phyloP scores from a whole-genome alignment of 1,140 invertebrate species.

The Drosophila gunungcola region DNA sequence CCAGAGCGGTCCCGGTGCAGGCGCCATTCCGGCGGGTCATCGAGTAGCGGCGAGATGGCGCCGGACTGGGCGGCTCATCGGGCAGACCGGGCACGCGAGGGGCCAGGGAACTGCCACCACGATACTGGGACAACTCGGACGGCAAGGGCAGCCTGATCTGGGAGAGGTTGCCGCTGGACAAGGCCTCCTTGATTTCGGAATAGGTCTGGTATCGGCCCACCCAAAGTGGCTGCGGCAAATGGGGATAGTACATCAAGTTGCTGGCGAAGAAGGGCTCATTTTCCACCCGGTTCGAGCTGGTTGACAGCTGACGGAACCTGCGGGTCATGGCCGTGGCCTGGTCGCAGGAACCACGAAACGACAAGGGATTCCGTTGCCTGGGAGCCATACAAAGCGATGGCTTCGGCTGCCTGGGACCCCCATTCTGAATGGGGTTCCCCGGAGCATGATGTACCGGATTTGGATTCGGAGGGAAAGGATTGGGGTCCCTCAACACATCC shows the following conservation, averaged over 20 bases:
- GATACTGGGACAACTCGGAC: no score
- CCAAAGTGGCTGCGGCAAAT: conserved; percentile 24
- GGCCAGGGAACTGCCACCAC: background rate
- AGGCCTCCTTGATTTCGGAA: background rate
- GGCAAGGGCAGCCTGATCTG: background rate
- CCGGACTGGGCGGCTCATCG: background rate
- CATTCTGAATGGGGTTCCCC: background rate
- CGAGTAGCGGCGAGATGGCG: background rate
- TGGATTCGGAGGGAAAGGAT: no score
- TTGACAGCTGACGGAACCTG: no score
- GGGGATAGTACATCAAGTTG: conserved; percentile 55
- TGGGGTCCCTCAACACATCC: background rate
- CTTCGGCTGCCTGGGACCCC: no score
- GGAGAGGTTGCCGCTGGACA: background rate
- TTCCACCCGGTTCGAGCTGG: no score
- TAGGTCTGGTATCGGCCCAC: conserved; percentile 25
- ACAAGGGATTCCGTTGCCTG: no score
- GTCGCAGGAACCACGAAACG: no score
- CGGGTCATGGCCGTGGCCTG: no score
- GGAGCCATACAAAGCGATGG: no score
- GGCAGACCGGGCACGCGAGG: background rate
- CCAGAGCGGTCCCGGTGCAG: background rate
- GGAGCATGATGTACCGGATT: background rate
- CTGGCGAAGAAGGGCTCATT: conserved; percentile 48
- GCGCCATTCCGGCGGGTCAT: background rate